phyloP scores from a whole-genome alignment of 2,888 invertebrate species.

The Molorchus minor region DNA sequence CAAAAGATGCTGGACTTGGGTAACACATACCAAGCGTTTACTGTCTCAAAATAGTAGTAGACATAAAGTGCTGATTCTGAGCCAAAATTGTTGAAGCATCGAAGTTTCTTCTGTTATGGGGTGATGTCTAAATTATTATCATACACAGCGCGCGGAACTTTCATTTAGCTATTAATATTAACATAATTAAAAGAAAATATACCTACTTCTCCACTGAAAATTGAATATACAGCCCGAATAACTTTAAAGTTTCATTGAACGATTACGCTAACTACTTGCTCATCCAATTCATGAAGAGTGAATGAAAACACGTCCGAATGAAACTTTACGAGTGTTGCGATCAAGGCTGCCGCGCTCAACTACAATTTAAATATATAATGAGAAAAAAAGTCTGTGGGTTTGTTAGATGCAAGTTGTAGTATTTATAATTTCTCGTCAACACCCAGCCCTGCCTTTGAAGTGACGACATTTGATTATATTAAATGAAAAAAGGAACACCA shows the following conservation, averaged over 20 bases:
- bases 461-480: constrained; percentile 33
- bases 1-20: no score
- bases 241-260: constrained; percentile 1
- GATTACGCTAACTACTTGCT: no score
- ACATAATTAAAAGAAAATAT: no score
- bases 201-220: no score
- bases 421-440: constrained; percentile 26
- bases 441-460: constrained; percentile 28
- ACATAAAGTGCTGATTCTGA: no score
- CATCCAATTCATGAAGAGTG: constrained; percentile 6
- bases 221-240: no score
- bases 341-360: constrained; percentile 16
- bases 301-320: constrained; percentile 11
- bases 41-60: no score
- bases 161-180: neutral
- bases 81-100: no score
- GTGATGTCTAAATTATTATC: no score
- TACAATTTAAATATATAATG: constrained; percentile 23
- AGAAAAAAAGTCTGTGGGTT: constrained; percentile 23
- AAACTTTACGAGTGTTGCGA: constrained; percentile 15
- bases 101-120: no score
- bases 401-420: constrained; percentile 22
- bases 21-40: no score
- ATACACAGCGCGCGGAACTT: no score
- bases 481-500: constrained; percentile 30